Evolutionary conservation across 1,140 invertebrate species (phyloP).

Genomic region (Tenebrio molitor): DNA sequence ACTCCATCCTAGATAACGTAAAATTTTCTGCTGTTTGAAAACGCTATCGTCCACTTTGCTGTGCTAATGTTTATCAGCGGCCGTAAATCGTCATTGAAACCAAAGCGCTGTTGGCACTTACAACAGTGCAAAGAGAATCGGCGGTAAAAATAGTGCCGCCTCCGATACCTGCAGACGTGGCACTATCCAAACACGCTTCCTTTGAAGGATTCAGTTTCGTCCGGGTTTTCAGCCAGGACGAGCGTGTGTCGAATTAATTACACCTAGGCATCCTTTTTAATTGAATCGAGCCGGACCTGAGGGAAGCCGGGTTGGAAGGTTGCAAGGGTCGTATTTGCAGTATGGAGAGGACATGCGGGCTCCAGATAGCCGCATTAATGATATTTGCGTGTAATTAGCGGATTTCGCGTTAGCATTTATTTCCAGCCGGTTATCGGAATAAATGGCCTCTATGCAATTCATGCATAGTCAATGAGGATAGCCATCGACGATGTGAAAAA

Average conservation of each 20-base stretch:
- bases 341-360: neutral
- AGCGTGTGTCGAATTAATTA: slow-evolving; percentile 11
- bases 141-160: slow-evolving; percentile 17
- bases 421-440: neutral
- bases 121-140: slow-evolving; percentile 7
- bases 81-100: slow-evolving; percentile 16
- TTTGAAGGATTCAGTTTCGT: neutral
- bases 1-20: slow-evolving; percentile 1
- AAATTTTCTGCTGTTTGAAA: slow-evolving; percentile 15
- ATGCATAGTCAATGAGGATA: slow-evolving; percentile 12
- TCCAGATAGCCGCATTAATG: neutral
- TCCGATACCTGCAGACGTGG: slow-evolving; percentile 14
- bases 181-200: slow-evolving; percentile 7
- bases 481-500: slow-evolving; percentile 5
- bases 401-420: slow-evolving; percentile 10
- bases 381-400: slow-evolving; percentile 4
- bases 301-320: neutral
- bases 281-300: neutral
- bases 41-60: slow-evolving; percentile 15
- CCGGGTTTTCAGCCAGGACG: neutral
- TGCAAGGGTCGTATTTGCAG: neutral
- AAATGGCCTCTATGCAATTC: slow-evolving; percentile 14
- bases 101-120: slow-evolving; percentile 8
- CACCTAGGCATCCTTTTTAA: neutral
- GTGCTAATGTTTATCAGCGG: slow-evolving; percentile 15